A percentile compares a stretch with the other conserved stretches of the same genome.
phyloP scores from a whole-genome alignment of 2,113 vertebrate species.

The Dasyornis broadbenti region DNA sequence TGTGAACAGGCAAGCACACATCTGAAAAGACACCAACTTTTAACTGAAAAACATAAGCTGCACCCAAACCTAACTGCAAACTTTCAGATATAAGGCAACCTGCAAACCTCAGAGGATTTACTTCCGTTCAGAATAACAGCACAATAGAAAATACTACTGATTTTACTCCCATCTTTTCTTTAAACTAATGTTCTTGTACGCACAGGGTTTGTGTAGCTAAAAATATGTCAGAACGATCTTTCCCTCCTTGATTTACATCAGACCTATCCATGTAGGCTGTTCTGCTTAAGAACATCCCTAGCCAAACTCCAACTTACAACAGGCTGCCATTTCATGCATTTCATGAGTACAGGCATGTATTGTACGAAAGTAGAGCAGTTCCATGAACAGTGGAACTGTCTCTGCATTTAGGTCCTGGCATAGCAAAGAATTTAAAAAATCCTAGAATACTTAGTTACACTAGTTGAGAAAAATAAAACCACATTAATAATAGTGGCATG shows the following conservation, averaged over 20 bases:
- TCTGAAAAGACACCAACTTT: neutral
- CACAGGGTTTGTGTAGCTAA: neutral
- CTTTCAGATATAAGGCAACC: neutral
- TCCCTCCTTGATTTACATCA: neutral
- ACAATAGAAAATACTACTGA: rapidly evolving
- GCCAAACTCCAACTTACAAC: neutral
- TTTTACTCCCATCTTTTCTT: neutral
- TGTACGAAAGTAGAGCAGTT: neutral
- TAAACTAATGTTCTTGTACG: rapidly evolving
- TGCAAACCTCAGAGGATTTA: neutral
- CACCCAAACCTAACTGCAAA: neutral
- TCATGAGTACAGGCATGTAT: neutral
- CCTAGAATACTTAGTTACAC: neutral
- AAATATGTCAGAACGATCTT: neutral
- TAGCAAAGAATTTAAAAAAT: neutral
- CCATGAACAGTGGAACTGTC: neutral
- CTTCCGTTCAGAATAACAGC: neutral
- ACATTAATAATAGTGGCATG: neutral
- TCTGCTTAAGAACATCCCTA: neutral
- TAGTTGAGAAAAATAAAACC: neutral
- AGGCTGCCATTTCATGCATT: neutral
- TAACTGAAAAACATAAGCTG: neutral
- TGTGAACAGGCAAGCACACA: neutral
- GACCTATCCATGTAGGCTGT: neutral
- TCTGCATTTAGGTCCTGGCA: neutral